Evolutionary conservation across 1,140 invertebrate species (phyloP).

Genomic region (Physella acuta): DNA sequence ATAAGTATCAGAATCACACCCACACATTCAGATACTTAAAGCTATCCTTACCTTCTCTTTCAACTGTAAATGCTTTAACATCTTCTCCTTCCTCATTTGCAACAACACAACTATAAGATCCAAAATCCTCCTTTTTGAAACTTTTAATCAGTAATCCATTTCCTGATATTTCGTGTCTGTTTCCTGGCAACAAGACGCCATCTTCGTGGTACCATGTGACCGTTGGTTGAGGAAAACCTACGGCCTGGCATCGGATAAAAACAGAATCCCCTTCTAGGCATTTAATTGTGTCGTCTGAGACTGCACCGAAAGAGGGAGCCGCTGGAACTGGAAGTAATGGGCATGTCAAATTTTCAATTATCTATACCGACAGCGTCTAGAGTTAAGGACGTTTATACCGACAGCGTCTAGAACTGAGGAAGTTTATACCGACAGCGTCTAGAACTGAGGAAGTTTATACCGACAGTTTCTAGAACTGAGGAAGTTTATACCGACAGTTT

Average conservation of each 20-base stretch:
- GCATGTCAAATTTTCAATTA: no score
- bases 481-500: no score
- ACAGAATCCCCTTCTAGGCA: no score
- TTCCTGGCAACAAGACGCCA: neutral
- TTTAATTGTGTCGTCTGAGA: no score
- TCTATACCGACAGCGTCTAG: no score
- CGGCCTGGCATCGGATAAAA: neutral
- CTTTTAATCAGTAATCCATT: neutral
- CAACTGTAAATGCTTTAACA: neutral
- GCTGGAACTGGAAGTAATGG: no score
- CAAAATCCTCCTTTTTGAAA: neutral
- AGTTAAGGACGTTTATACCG: no score
- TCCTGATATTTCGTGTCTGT: neutral
- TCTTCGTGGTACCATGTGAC: neutral
- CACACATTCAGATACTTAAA: neutral
- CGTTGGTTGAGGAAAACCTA: neutral
- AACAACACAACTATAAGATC: neutral
- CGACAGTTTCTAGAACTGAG: no score
- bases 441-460: no score
- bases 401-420: no score
- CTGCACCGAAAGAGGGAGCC: no score
- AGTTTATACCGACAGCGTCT: no score
- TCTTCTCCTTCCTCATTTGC: neutral
- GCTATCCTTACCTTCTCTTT: neutral
- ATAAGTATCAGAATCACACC: neutral